These are phyloP conservation scores for Herpetotheres cachinnans DNA, from an alignment of 2,113 vertebrate species.

Conservation along the genomic window DNA sequence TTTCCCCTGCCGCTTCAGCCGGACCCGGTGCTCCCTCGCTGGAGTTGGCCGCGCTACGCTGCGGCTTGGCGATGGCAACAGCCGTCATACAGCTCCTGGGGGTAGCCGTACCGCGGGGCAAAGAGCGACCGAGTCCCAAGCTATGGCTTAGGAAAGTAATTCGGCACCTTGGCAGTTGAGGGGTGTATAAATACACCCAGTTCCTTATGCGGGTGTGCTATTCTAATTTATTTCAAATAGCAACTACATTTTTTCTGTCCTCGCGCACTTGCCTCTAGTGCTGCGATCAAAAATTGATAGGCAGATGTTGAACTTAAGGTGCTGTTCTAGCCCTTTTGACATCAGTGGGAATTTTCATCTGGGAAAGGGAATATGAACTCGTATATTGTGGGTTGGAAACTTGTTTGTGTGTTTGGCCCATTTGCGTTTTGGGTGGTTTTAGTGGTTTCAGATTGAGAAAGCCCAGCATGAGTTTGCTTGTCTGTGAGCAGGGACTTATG, in stretches of 20 bases:
- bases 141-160: neutral
- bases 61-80: neutral
- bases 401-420: neutral
- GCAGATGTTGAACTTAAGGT: neutral
- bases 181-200: neutral
- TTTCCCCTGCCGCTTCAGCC: fast-evolving
- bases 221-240: neutral
- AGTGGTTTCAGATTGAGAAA: neutral
- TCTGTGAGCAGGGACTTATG: neutral
- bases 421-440: neutral
- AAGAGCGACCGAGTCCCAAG: neutral
- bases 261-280: neutral
- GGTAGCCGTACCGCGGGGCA: fast-evolving
- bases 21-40: fast-evolving
- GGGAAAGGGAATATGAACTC: neutral
- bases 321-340: neutral
- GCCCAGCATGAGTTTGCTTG: neutral
- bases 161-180: neutral
- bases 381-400: neutral
- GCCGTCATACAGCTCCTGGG: fast-evolving
- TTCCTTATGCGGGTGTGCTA: neutral
- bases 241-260: neutral
- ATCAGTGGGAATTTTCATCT: neutral
- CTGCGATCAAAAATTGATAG: neutral
- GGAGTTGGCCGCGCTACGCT: fast-evolving